Evolutionary conservation across 2,113 vertebrate genomes (phyloP).

Genomic region (Charadrius vociferus): DNA sequence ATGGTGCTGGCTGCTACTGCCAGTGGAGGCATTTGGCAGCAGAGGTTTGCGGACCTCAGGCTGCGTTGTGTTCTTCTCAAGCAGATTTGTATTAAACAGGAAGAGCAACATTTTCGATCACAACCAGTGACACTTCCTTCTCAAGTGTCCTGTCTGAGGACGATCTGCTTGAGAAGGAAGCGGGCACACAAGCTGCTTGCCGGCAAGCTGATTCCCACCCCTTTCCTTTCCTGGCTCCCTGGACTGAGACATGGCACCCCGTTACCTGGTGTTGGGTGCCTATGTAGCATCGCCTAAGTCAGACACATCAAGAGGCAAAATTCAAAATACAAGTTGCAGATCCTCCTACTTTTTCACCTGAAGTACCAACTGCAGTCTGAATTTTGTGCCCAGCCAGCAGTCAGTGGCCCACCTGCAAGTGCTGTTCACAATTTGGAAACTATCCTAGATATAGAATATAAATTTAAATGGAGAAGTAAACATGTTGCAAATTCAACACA

Average conservation of each 20-base stretch:
- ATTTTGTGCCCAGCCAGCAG: neutral
- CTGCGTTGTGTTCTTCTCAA: neutral
- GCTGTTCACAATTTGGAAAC: neutral
- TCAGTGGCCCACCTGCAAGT: neutral
- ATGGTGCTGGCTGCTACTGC: neutral
- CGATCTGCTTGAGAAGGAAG: neutral
- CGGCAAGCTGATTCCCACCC: neutral
- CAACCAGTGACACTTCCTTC: neutral
- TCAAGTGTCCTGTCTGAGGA: neutral
- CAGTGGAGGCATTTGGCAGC: neutral
- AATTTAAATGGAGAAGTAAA: neutral
- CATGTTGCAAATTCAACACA: neutral
- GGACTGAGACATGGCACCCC: neutral
- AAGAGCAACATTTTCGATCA: neutral
- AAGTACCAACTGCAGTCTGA: neutral
- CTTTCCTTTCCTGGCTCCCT: neutral
- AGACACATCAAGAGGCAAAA: neutral
- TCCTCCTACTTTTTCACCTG: neutral
- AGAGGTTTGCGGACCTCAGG: neutral
- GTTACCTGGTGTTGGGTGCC: fast-evolving
- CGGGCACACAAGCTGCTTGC: fast-evolving
- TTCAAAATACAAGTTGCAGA: neutral
- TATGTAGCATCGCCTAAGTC: fast-evolving
- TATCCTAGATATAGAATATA: neutral
- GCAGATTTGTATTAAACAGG: neutral